Evolutionary conservation across 2,113 vertebrate genomes (phyloP).

Genomic region (Petroica traversi): DNA sequence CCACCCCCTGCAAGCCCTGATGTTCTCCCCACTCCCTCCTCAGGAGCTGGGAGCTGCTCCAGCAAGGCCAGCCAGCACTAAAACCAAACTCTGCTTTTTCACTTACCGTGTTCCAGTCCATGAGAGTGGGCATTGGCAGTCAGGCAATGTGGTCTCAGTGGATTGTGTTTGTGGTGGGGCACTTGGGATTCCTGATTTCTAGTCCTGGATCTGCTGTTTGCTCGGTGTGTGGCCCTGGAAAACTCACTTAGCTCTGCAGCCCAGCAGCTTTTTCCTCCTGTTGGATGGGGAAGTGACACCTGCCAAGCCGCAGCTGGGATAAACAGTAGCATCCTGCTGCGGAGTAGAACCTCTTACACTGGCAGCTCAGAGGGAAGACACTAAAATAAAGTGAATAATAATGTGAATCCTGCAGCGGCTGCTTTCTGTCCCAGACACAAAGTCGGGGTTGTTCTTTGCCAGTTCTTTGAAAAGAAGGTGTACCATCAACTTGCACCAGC

Average conservation of each 20-base stretch:
- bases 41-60: neutral
- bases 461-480: neutral
- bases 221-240: constrained; percentile 44
- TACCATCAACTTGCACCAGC: neutral
- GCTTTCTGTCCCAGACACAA: neutral
- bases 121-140: constrained; percentile 36
- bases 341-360: neutral
- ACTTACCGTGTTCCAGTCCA: neutral
- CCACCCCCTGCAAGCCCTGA: neutral
- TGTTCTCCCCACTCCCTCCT: neutral
- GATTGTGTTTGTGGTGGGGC: constrained; percentile 30
- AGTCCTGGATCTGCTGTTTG: neutral
- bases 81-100: neutral
- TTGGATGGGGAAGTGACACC: constrained; percentile 1
- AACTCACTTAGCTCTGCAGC: neutral
- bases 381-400: neutral
- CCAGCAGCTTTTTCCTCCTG: neutral
- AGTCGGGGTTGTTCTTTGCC: neutral
- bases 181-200: neutral
- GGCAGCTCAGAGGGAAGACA: neutral
- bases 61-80: neutral
- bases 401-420: neutral
- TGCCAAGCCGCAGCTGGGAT: constrained; percentile 27
- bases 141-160: neutral
- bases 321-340: neutral